Base-by-base conservation (phyloP, 2,797 vertebrate species). In the Cuculus canorus region DNA sequence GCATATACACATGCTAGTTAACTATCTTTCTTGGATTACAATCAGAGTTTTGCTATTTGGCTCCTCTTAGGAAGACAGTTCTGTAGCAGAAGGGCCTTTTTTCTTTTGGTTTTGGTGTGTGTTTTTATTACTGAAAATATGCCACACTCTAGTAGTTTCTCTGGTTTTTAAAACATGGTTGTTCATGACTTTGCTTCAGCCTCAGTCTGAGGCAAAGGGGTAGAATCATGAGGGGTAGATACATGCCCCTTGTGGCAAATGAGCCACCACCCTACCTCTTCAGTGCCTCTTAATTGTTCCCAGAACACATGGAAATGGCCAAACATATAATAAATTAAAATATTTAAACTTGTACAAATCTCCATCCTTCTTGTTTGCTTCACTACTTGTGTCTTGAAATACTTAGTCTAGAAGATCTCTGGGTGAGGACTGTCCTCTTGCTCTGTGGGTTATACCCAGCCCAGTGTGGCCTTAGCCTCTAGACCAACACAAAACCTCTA, bases 401-500 rank as follows among this genome's bases (percentile, higher is more conserved):
- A 11, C 8, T 48, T 10, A 18, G 11, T 17, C 50, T 35, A n/a
- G 27, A 63, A 50, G 41, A n/a, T 53, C 11, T 41, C 22, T 32
- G 17, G 23, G 18, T 0, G 4, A 66, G 76, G 54, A 47, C 37
- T 80, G 24, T 63, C 25, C 37, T 63, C 18, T 64, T 56, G 13
- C 41, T 56, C n/a, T 0, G 0, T 54, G 64, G 19, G 7, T 63
- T 48, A 4, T 9, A 11, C 22, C 30, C 37, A 85, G 72, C 25
- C n/a, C 37, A 30, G 33, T 4, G 1, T 5, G 28, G 27, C 41
- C 56, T 13, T 32, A 19, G 8, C 39, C 33, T 61, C 30, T 7
- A 12, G 52, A 25, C 7, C 45, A 17, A 3, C 35, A 8, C 10
- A 3, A 0, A 10, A 13, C 30, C 11, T 1, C 9, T 5, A n/a